Conservation (phyloP, 2,113 vertebrate genomes). For the Petrocephalus zakoni region DNA sequence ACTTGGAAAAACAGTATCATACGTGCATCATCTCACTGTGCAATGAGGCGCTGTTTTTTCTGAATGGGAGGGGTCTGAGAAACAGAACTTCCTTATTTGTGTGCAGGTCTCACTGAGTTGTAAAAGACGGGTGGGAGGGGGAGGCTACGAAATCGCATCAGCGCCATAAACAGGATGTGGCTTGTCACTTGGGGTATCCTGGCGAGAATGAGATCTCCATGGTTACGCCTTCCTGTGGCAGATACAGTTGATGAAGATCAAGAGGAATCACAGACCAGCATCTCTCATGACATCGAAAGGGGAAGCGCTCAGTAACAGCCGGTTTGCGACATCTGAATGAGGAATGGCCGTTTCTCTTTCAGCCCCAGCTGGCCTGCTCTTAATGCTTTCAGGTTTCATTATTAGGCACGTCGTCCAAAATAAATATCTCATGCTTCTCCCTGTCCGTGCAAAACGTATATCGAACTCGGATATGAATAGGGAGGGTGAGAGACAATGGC, state of each 20-base stretch:
- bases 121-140: slow-evolving; percentile 35
- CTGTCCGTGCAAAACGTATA: not conserved
- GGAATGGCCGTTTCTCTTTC: not conserved
- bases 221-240: slow-evolving; percentile 43
- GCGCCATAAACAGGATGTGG: slow-evolving; percentile 55
- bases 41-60: not conserved
- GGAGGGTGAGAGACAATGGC: not conserved
- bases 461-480: not conserved
- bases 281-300: not conserved
- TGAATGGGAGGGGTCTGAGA: not conserved
- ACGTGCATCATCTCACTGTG: not conserved
- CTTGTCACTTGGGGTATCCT: slow-evolving; percentile 46
- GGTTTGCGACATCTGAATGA: not conserved
- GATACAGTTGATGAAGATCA: slow-evolving; percentile 31
- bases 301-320: not conserved
- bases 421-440: not conserved
- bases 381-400: not conserved
- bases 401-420: not conserved
- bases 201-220: slow-evolving; percentile 50
- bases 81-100: slow-evolving; percentile 10
- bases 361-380: not conserved
- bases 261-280: slow-evolving; percentile 19
- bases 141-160: slow-evolving; percentile 47
- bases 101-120: slow-evolving; percentile 13
- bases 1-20: not conserved